Conservation (phyloP, 2,113 vertebrate genomes). For the Prochilodus magdalenae region DNA sequence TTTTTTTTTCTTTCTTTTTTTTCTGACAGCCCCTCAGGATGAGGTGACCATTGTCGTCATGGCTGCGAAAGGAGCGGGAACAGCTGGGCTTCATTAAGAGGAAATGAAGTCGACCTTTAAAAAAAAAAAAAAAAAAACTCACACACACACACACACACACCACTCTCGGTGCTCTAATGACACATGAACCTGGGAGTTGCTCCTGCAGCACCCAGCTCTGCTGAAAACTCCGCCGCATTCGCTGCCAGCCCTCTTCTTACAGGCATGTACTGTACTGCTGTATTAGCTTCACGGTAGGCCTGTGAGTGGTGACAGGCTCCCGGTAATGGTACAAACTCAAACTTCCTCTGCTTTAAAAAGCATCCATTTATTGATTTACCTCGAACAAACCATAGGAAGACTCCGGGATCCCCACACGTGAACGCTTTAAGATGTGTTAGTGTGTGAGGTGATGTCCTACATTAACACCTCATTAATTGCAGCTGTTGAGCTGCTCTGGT, state of each 20-base stretch:
- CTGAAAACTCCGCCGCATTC: constrained; percentile 7
- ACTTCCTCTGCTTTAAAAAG: no score
- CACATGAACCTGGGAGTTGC: constrained; percentile 36
- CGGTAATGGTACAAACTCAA: no score
- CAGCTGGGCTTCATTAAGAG: constrained; percentile 66
- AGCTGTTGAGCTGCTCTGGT: no score
- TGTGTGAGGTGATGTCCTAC: no score
- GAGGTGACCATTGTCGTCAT: constrained; percentile 57
- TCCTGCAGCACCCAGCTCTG: background rate
- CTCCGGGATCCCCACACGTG: no score
- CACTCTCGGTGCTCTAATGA: constrained; percentile 31
- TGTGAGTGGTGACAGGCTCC: no score
- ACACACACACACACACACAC: constrained; percentile 24
- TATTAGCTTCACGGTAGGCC: no score
- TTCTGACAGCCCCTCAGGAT: constrained; percentile 52
- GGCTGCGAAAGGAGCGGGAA: constrained; percentile 52
- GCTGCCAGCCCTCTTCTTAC: background rate
- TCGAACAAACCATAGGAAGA: no score
- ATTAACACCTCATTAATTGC: no score
- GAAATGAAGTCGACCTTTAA: constrained; percentile 61
- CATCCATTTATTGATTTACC: no score
- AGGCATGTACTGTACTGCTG: background rate
- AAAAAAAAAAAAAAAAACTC: constrained; percentile 43
- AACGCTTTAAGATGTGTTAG: no score
- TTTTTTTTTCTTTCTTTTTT: background rate